Base-by-base conservation (phyloP, 2,113 vertebrate species). In the Blennius ocellaris region DNA sequence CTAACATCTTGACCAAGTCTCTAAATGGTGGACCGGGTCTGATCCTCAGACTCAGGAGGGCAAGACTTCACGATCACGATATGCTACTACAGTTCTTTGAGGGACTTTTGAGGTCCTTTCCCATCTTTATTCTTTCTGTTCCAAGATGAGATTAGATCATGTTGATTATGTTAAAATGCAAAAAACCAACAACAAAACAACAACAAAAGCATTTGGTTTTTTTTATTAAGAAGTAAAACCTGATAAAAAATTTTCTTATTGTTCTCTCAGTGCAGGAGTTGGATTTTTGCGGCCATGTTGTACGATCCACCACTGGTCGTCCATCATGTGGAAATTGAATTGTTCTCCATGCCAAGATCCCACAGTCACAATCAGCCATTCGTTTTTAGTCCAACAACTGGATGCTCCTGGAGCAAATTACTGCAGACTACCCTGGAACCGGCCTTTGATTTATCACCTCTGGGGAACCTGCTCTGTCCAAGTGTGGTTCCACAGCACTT, bases 271-370 rank as follows among this genome's bases (percentile, higher is more conserved):
- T 58, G 63, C 60, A 62, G 21, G 74, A 71, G 40, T 47, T 72
- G 37, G 15, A 56, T 50, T 55, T 63, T 48, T 78, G 37, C 66
- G 76, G 76, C 65, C 71, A 30, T 40, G 44, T 38, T 85, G 64
- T 71, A 70, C 57, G 59, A 73, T 83, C 78, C 82, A 55, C 76
- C 84, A 78, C 60, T 15, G 71, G 57, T 75, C 84, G 83, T 93
- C 88, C 81, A 93, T 93, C 89, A 92, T 51, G n/a, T 43, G 69
- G 69, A 90, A 92, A 93, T 88, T 90, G 83, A 91, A 91, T 93
- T 84, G 84, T 91, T 92, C 82, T 83, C 72, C 41, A 37, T 86
- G 89, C 87, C 89, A 88, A 87, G 85, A 91, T 85, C 82, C 84
- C 76, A 81, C 67, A 55, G 69, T 38, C 76, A 80, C 85, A 83